phyloP scores from a whole-genome alignment of 1,140 invertebrate genomes.

The Manduca sexta region DNA sequence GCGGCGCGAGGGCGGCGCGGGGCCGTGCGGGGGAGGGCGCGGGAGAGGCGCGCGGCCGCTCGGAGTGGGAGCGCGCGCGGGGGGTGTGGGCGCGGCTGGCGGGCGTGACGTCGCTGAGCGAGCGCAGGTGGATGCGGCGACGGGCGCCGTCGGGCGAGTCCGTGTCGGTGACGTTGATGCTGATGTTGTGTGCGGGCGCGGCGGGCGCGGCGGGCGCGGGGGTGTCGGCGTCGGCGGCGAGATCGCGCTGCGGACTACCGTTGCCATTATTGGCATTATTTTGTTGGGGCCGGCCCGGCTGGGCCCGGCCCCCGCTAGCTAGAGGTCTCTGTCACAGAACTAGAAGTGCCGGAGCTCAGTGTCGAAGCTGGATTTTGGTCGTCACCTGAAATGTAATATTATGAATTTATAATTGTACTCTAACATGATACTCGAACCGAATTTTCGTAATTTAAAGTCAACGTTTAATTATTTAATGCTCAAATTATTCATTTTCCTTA shows the following conservation, averaged over 20 bases:
- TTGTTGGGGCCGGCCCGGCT: slow-evolving; percentile 70
- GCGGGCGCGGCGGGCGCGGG: slow-evolving; percentile 18
- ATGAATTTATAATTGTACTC: too few species aligned
- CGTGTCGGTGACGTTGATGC: slow-evolving; percentile 61
- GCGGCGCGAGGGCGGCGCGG: slow-evolving; percentile 17
- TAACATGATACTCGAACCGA: too few species aligned
- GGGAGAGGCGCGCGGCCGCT: slow-evolving; percentile 37
- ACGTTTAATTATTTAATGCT: too few species aligned
- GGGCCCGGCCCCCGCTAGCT: slow-evolving; percentile 81
- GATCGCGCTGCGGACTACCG: slow-evolving; percentile 28
- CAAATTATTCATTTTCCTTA: too few species aligned
- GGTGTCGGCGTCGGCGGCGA: slow-evolving; percentile 1
- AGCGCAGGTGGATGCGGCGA: slow-evolving; percentile 58
- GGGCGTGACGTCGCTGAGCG: slow-evolving; percentile 65
- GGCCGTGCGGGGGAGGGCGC: slow-evolving; percentile 19
- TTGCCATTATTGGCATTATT: slow-evolving; percentile 40
- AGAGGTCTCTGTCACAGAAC: slow-evolving; percentile 84
- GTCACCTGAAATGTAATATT: slow-evolving; percentile 47
- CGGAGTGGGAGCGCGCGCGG: slow-evolving; percentile 53
- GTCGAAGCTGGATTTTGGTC: slow-evolving; percentile 76
- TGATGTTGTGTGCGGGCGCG: slow-evolving; percentile 45
- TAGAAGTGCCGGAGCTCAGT: slow-evolving; percentile 82
- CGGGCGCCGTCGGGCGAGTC: slow-evolving; percentile 49
- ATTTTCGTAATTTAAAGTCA: too few species aligned
- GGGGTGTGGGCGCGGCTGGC: slow-evolving; percentile 40